Evolutionary conservation across 2,797 vertebrate species (phyloP).

Genomic region (Enteromius unitaeniatus): DNA sequence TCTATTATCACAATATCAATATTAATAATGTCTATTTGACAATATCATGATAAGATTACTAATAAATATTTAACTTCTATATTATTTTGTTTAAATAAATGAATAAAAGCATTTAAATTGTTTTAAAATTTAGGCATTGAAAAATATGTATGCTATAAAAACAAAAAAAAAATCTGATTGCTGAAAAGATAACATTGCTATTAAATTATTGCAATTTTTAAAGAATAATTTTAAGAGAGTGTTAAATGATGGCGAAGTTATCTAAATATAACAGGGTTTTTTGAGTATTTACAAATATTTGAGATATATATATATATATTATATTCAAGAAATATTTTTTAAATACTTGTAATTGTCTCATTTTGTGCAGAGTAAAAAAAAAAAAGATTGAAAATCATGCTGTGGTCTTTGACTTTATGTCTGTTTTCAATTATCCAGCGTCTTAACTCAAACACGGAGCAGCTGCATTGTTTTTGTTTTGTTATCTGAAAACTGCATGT

Average conservation of each 20-base stretch:
- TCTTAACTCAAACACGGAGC: neutral
- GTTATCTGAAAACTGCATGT: neutral
- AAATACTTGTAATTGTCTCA: neutral
- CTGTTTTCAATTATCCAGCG: neutral
- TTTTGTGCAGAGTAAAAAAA: neutral
- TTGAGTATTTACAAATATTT: neutral
- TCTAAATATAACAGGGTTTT: neutral
- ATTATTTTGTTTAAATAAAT: slow-evolving; percentile 2
- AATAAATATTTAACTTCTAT: neutral
- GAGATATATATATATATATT: too few relatives aligned
- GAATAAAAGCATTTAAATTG: neutral
- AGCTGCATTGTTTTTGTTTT: neutral
- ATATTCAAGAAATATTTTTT: neutral
- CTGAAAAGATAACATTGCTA: neutral
- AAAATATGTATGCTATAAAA: neutral
- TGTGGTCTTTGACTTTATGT: neutral
- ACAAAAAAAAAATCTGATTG: neutral
- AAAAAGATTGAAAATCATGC: too few relatives aligned
- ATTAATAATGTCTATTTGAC: neutral
- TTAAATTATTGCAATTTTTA: neutral
- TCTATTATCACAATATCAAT: neutral
- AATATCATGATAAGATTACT: neutral
- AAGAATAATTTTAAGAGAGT: neutral
- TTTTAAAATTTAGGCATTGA: neutral
- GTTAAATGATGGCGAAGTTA: neutral